Conservation (phyloP, 2,888 invertebrate genomes). For the Calameuta idolon region DNA sequence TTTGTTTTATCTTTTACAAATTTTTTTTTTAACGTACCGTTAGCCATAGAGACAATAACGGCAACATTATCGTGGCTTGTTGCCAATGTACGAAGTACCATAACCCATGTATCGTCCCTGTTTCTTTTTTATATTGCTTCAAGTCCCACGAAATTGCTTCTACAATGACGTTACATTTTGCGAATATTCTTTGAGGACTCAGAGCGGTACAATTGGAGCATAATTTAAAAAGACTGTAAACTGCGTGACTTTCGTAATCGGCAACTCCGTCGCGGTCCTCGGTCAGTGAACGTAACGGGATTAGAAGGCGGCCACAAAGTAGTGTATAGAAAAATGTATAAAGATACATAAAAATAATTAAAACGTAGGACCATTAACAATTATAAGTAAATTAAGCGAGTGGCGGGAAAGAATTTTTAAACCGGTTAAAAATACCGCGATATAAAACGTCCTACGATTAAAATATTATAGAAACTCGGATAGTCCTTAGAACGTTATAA, state of each 20-base stretch:
- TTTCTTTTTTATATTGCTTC: neutral
- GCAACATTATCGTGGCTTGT: neutral
- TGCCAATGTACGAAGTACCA: neutral
- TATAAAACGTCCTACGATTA: neutral
- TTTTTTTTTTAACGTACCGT: neutral
- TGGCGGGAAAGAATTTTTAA: neutral
- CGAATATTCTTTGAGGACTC: neutral
- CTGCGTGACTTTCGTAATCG: conserved; percentile 42
- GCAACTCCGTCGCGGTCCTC: conserved; percentile 34
- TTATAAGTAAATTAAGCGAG: neutral
- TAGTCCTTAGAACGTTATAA: neutral
- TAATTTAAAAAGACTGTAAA: conserved; percentile 14
- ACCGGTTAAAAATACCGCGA: neutral
- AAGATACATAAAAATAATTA: neutral
- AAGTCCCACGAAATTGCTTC: neutral
- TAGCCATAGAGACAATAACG: neutral
- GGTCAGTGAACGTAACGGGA: conserved; percentile 61
- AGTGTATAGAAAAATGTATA: neutral
- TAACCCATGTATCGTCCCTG: neutral
- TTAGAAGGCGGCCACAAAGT: conserved; percentile 23
- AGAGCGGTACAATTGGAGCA: neutral
- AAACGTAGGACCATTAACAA: neutral
- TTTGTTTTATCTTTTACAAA: neutral
- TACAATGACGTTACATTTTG: neutral
- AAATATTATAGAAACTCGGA: neutral